Conservation (phyloP, 2,888 invertebrate genomes). For the Dasypogon diadema region DNA sequence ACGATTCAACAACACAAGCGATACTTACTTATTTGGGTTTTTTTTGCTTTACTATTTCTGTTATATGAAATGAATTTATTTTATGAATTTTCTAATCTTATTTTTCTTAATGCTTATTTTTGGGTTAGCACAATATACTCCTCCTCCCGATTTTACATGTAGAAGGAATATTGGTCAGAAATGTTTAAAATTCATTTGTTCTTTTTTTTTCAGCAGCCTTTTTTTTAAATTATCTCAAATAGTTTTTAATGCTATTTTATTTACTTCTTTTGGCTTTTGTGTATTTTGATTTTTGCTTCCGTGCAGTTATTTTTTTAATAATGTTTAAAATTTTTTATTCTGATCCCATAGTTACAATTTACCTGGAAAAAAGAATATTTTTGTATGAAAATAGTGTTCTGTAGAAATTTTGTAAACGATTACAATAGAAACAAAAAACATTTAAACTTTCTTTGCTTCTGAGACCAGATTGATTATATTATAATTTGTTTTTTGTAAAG, state of each 20-base stretch:
- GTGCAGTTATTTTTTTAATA: constrained; percentile 5
- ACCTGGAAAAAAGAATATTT: constrained; percentile 13
- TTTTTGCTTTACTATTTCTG: constrained; percentile 3
- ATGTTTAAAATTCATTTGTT: constrained; percentile 30
- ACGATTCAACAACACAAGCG: constrained; percentile 16
- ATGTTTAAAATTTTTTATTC: constrained; percentile 18
- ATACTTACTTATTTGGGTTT: constrained; percentile 37
- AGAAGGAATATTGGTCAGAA: constrained; percentile 31
- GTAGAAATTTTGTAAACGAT: no score
- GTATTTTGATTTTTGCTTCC: constrained; percentile 16
- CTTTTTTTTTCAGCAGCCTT: constrained; percentile 14
- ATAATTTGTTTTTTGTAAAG: no score
- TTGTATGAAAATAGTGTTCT: no score
- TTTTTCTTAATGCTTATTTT: constrained; percentile 23
- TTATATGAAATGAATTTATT: constrained; percentile 14
- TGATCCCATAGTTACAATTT: constrained; percentile 38
- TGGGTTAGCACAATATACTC: neutral
- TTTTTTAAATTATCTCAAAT: neutral
- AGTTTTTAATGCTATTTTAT: no score
- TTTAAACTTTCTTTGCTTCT: no score
- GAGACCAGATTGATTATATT: no score
- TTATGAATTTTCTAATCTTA: neutral
- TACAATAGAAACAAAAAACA: no score
- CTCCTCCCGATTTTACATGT: neutral
- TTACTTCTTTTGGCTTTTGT: constrained; percentile 20